phyloP scores from a whole-genome alignment of 2,113 vertebrate genomes.

The Carassius gibelio region DNA sequence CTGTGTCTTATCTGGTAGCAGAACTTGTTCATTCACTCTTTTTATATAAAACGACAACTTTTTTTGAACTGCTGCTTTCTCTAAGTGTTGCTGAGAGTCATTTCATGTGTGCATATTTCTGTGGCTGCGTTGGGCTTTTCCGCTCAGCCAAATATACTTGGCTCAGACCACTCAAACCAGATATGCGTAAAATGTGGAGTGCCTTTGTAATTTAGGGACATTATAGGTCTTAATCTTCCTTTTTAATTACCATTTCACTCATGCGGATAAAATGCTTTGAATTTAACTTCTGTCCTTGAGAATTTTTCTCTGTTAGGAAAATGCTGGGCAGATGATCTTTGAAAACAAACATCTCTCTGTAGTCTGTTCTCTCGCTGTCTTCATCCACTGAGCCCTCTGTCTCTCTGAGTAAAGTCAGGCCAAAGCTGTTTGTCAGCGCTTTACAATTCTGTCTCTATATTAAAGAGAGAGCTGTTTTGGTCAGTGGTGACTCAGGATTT shows the following conservation, averaged over 20 bases:
- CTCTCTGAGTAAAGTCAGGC: background rate
- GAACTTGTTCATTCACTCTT: background rate
- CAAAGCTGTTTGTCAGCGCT: constrained; percentile 3
- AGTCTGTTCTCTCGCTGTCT: background rate
- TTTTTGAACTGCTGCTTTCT: background rate
- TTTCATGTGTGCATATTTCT: constrained; percentile 20
- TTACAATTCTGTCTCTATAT: constrained; percentile 21
- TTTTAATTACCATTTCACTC: constrained; percentile 11
- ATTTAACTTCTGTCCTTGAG: background rate
- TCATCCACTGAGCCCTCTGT: background rate
- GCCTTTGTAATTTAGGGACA: background rate
- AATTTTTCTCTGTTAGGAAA: background rate
- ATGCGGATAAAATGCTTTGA: background rate
- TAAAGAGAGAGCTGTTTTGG: constrained; percentile 44
- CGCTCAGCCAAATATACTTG: constrained; percentile 28
- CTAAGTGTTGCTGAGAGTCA: background rate
- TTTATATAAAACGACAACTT: background rate
- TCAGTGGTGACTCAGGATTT: constrained; percentile 28
- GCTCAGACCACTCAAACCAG: constrained; percentile 34
- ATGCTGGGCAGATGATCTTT: background rate
- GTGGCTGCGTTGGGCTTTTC: constrained; percentile 25
- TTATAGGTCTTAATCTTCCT: background rate
- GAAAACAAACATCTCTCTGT: background rate
- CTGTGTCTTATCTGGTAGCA: background rate
- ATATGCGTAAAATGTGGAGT: constrained; percentile 14